Base-by-base conservation (phyloP, 2,888 invertebrate genomes). In the Panopea generosa region DNA sequence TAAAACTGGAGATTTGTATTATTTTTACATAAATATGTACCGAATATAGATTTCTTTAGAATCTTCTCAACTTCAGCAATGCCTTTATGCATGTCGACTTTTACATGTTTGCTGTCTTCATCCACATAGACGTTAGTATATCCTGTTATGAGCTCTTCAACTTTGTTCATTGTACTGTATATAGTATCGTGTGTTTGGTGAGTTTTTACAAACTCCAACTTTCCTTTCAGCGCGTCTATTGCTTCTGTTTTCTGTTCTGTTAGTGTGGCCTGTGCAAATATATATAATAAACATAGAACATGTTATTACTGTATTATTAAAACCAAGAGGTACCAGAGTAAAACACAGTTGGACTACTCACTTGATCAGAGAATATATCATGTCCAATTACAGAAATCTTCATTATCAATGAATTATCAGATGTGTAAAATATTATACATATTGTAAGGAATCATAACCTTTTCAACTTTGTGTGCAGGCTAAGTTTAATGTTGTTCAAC, bases 171-270 rank as follows among this genome's bases (percentile, higher is more conserved):
- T 1, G 73, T 77, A 14, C 50, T 66, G 29, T 59, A 73, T 9
- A 77, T 56, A 2, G 52, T 59, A 9, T 69, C 70, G 26, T 70
- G 67, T 4, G 40, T 16, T 40, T 63, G 56, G 29, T 77, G 22
- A 1, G 49, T 29, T 50, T 80, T 80, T 20, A 66, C 80, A 38
- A 80, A 80, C 55, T 77, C 80, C 0, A 80, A 63, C 45, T 80
- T 80, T 4, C 80, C 80, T 47, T 80, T 80, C 24, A 80, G 43
- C 0, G 80, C 80, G 47, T 80, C 80, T 3, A 80, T 67, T 2
- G 76, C 80, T 40, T 76, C 80, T 20, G 76, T 77, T 24, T 80
- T 80, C 40, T 77, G 80, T 55, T 80, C 76, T 7, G 69, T 80
- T 6, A 80, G 52, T 0, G 70, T 80, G 6, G 68, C 70, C 78